Base-by-base conservation (phyloP, 2,113 vertebrate genomes). In the Mus spicilegus region DNA sequence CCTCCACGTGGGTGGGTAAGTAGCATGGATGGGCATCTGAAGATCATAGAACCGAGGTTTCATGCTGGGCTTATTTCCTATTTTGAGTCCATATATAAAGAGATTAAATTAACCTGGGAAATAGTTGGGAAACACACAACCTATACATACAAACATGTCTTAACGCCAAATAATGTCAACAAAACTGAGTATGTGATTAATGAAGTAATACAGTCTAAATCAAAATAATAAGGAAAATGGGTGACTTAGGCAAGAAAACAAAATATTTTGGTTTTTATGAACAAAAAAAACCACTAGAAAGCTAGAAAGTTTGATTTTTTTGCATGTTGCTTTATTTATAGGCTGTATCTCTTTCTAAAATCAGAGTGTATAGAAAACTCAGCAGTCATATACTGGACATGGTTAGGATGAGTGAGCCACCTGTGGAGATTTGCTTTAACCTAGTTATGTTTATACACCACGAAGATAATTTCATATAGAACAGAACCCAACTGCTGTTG, bases 31-130 rank as follows among this genome's bases (percentile, higher is more conserved):
- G 61, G 76, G 69, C 76, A 24, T 70, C 19, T 92, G 12, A 90
- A 9, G 19, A 70, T 87, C 5, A 4, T 93, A 85, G 69, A 85
- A 92, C 20, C 54, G 51, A 91, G 13, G 24, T 87, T 96, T 89
- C 76, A 58, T 69, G 24, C 17, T 82, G 88, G 86, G 36, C 0
- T 54, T 3, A 46, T 61, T 69, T 61, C 0, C 28, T 28, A 14
- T 58, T 96, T 95, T 87, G 36, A 19, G 81, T 96, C 36, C 19
- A 39, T 13, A 49, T 86, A 33, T 39, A 75, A 36, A 90, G 54
- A 75, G 20, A 89, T 93, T 94, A 58, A 86, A 93, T 87, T 82
- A 95, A 76, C 26, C 63, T 95, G 63, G 42, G n/a, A 93, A 90
- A 90, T 72, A 67, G 11, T 73, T 92, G 76, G 9, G 11, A 93